Evolutionary conservation across 2,888 invertebrate species (phyloP), one percentile per base, ranked within the genome.

Genomic region (Scaptomyza tumidula): DNA sequence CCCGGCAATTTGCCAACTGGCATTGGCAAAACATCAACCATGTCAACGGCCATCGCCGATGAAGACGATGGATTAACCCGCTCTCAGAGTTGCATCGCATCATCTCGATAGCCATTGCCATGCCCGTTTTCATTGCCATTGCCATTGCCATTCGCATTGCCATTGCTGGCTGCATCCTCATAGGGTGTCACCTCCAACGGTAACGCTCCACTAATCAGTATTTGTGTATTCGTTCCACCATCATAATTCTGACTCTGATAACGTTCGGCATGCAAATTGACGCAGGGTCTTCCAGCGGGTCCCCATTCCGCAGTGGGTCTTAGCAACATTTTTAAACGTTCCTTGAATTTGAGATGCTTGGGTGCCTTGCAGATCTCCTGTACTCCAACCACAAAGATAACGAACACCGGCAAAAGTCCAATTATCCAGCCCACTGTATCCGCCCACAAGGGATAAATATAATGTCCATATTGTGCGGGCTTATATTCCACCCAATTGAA

Each of bases 401-500:
- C 94, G 16, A 94, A 90, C 7, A 96, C 94, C 0, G 96, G 96
- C 57, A 96, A 90, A n/a, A 96, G 93, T 0, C 96, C 95, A 48
- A 96, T 91, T 0, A 94, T 92, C 96, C 96, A 96, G 9, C 97
- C 97, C 3, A 96, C 93, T 0, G 94, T 94, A 87, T 96, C 95
- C 0, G 96, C 96, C 96, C 96, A 96, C 87, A 93, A 92, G 1
- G 97, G 97, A 88, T 96, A 97, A n/a, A 95, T 93, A 88, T 96
- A 96, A 71, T 94, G 93, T 0, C 95, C 96, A 82, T 95, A 95
- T 0, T 93, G 94, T 0, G 96, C 94, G 0, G 96, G 96, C 78
- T 95, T 94, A 89, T 96, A 96, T 87, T 96, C 95, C 53, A 96
- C 94, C 96, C 96, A 95, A 91, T 96, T 96, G 92, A 96, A 96